phyloP scores from a whole-genome alignment of 2,888 invertebrate species.

The Nomada flava region DNA sequence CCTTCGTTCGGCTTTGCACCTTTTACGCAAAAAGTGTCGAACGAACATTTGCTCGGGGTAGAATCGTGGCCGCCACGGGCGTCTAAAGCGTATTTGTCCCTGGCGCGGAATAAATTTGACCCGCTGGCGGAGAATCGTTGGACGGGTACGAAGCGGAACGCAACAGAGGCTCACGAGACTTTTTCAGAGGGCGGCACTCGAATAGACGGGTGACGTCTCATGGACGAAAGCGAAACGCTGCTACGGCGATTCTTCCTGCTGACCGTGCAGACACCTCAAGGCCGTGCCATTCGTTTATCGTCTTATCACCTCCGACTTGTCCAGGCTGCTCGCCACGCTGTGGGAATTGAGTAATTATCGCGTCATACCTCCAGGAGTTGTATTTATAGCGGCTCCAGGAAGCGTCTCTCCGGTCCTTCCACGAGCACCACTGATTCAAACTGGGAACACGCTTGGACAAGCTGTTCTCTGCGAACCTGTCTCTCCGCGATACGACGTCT shows the following conservation, averaged over 20 bases:
- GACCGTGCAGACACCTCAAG: constrained; percentile 74
- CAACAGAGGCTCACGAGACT: background rate
- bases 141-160: background rate
- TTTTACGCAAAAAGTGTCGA: background rate
- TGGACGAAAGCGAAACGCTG: constrained; percentile 61
- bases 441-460: background rate
- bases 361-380: constrained; percentile 71
- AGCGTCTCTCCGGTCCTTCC: constrained; percentile 50
- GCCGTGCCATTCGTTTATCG: constrained; percentile 70
- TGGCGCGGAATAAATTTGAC: constrained; percentile 16
- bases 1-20: background rate
- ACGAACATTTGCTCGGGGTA: no score
- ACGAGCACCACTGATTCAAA: constrained; percentile 58
- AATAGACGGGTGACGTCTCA: constrained; percentile 55
- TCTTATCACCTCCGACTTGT: constrained; percentile 66
- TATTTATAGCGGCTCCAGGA: constrained; percentile 75
- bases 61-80: background rate
- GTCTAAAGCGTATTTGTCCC: background rate
- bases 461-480: background rate
- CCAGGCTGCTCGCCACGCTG: constrained; percentile 56
- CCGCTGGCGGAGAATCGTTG: background rate
- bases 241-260: constrained; percentile 68
- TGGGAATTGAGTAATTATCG: constrained; percentile 75
- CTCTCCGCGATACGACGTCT: background rate
- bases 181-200: constrained; percentile 2